Conservation (phyloP, 2,113 vertebrate genomes). For the Verasper variegatus region DNA sequence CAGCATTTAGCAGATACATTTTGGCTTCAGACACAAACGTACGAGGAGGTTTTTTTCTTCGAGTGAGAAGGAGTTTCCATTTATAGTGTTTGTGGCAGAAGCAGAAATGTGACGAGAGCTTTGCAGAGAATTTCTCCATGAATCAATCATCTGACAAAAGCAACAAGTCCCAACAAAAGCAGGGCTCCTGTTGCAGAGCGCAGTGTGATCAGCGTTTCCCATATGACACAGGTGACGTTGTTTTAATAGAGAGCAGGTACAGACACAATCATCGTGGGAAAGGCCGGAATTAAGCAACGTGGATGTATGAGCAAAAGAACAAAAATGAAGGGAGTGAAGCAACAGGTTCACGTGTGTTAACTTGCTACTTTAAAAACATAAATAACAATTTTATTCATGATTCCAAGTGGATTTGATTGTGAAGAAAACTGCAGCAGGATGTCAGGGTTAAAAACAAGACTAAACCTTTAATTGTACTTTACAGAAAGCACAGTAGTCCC, state of each 20-base stretch:
- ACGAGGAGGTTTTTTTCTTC: neutral
- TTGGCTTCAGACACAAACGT: neutral
- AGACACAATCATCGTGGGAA: neutral
- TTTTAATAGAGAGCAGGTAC: neutral
- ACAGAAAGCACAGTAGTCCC: neutral
- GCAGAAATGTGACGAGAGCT: neutral
- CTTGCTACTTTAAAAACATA: neutral
- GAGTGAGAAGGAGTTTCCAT: conserved; percentile 22
- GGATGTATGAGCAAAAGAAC: too few species aligned
- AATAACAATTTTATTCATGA: too few species aligned
- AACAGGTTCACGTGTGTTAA: too few species aligned
- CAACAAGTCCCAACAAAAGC: conserved; percentile 19
- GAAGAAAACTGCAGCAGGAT: too few species aligned
- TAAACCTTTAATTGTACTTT: neutral
- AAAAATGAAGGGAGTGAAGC: too few species aligned
- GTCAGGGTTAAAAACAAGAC: too few species aligned
- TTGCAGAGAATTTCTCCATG: neutral
- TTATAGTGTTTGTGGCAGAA: conserved; percentile 1
- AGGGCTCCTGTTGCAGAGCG: neutral
- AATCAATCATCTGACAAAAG: neutral
- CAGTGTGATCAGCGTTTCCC: too few species aligned
- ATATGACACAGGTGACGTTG: neutral
- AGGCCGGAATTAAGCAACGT: neutral
- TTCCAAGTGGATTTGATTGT: neutral
- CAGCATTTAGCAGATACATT: neutral